Base-by-base conservation (phyloP, 2,113 vertebrate genomes). In the Lagopus leucura region DNA sequence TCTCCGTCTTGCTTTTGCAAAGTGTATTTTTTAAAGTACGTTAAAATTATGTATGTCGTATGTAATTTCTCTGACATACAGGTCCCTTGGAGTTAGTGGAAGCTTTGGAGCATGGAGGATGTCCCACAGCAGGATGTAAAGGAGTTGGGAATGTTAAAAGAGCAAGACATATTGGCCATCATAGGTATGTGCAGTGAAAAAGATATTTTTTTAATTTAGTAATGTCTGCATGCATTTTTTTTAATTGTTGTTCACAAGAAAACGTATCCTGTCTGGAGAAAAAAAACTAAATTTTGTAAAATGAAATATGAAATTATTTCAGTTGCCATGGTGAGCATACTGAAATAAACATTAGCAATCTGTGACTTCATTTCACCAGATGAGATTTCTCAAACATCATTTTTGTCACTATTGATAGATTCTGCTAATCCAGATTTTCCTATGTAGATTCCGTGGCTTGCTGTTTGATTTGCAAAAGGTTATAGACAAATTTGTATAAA, bases 111-210 rank as follows among this genome's bases (percentile, higher is more conserved):
- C 97, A 98, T 43, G 96, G 98, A 48, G 98, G 98, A 14, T 98
- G 98, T 94, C 97, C 98, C 61, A 98, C 97, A 42, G 97, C 97
- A 42, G 98, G 98, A 67, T 99, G 98, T 95, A 98, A 97, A 94
- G 98, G 98, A 48, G 65, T 98, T 80, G 98, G 98, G 50, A 98
- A 98, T 78, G 98, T 98, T 89, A 99, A 99, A 97, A 98, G 97
- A 94, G 98, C 98, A 6, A 98, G 98, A 83, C 98, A 98, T 73
- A 96, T 98, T 1, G 98, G 98, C 63, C 98, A 98, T 90, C 98
- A 98, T 88, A 98, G 98, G 98, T 99, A 98, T 25, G 93, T 96
- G 34, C 57, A 91, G 3, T 73, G n/a, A 43, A 83, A 66, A 38
- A 60, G 30, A 11, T 64, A 91, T 57, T 48, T 34, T 34, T 77